These are phyloP conservation scores for Hafferia zeledoni DNA, from an alignment of 2,797 vertebrate species.

Conservation along the genomic window DNA sequence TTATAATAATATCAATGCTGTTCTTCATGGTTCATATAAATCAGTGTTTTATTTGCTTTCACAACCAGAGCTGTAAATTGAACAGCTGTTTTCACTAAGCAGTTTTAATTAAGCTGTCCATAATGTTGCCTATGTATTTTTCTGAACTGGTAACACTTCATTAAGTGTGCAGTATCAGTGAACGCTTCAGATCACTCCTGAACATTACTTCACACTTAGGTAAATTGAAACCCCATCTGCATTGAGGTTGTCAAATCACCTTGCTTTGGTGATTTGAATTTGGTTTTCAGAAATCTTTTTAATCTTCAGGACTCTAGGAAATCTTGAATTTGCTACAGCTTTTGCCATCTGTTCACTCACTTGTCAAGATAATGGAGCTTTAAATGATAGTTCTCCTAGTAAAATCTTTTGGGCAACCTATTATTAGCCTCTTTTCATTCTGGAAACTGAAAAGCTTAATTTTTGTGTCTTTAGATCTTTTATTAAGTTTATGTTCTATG, in stretches of 20 bases:
- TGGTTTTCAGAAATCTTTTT: neutral
- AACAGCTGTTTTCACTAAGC: conserved; percentile 42
- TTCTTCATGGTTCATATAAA: conserved; percentile 31
- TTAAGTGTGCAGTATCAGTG: conserved; percentile 11
- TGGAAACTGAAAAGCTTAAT: conserved; percentile 23
- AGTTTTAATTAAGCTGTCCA: conserved; percentile 54
- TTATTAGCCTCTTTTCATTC: conserved; percentile 37
- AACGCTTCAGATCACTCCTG: conserved; percentile 10
- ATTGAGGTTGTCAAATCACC: conserved; percentile 2
- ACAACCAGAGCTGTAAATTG: conserved; percentile 2
- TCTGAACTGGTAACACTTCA: neutral
- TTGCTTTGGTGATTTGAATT: conserved; percentile 2
- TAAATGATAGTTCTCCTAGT: conserved; percentile 36
- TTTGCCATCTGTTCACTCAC: conserved; percentile 51
- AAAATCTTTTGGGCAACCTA: conserved; percentile 20
- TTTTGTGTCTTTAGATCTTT: conserved; percentile 6
- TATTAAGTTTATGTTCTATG: neutral
- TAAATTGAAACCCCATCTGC: conserved; percentile 48
- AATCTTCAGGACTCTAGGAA: neutral
- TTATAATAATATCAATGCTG: conserved; percentile 12
- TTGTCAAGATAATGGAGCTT: conserved; percentile 54
- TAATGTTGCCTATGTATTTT: conserved; percentile 22
- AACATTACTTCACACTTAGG: conserved; percentile 29
- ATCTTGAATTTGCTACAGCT: conserved; percentile 24
- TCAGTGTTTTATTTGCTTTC: conserved; percentile 47